Percentiles rank a stretch among this genome's conserved stretches.
phyloP scores from a whole-genome alignment of 2,797 vertebrate genomes.

The Acanthopagrus latus region DNA sequence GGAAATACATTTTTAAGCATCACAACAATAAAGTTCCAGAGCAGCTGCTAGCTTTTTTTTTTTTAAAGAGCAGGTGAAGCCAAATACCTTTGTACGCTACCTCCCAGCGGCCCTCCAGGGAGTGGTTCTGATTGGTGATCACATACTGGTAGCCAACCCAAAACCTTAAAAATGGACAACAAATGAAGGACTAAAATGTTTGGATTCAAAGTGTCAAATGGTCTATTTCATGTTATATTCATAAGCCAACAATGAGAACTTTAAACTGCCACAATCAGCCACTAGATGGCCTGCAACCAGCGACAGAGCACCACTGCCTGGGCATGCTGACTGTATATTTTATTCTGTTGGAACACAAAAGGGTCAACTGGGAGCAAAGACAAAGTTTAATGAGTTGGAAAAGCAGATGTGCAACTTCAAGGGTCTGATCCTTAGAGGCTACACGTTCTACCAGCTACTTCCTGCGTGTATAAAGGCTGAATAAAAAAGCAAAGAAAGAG shows the following conservation, averaged over 20 bases:
- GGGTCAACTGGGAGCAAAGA: neutral
- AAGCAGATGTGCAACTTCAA: neutral
- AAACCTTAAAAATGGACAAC: slow-evolving; percentile 83
- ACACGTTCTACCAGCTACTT: neutral
- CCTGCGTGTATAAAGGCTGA: neutral
- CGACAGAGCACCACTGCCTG: neutral
- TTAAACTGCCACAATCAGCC: slow-evolving; percentile 15
- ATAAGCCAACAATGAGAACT: neutral
- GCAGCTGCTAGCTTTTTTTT: neutral
- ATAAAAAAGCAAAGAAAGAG: neutral
- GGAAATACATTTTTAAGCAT: neutral
- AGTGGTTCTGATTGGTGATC: slow-evolving; percentile 93
- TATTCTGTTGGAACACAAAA: neutral
- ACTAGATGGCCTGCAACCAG: slow-evolving; percentile 62
- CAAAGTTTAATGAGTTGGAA: neutral
- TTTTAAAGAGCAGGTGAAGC: neutral
- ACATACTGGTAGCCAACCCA: slow-evolving; percentile 99
- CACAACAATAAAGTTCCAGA: neutral
- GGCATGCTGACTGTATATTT: neutral
- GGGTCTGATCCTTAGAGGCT: neutral
- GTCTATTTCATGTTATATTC: neutral
- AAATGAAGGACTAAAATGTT: neutral
- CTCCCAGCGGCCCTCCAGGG: slow-evolving; percentile 96
- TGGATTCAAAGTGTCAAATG: neutral
- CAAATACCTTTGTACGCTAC: slow-evolving; percentile 95